Base-by-base conservation (phyloP, 2,797 vertebrate species). In the Orientallactaga sibirica region DNA sequence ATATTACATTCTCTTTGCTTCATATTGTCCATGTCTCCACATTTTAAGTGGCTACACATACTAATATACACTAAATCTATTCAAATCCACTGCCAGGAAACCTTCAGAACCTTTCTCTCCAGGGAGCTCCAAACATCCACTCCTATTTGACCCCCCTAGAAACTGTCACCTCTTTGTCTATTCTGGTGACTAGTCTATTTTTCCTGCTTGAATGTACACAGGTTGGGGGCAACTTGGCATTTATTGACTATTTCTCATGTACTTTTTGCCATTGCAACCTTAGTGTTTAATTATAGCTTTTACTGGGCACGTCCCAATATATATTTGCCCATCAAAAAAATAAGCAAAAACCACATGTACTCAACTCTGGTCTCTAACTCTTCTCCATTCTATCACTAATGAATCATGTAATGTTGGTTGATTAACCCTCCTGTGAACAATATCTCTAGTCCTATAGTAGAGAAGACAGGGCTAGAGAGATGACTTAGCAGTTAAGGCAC, bases 331-430 rank as follows among this genome's bases (percentile, higher is more conserved):
- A 85, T 73, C 64, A 93, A 90, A 71, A 64, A 81, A 61, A 71
- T 88, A 55, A 85, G 71, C 37, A 27, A 92, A 94, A 96, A 68
- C 27, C 55, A 92, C 27, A 55, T 74, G 85, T 61, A 84, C 71
- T 78, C 86, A 88, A 92, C 24, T 37, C 11, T 1, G 15, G 3
- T 86, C 90, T 92, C 62, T 92, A 67, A 55, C 41, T 64, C 61
- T 84, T 89, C 90, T 93, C 85, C 11, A 62, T 83, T 90, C 24
- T 66, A 18, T 41, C 61, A 91, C 58, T 82, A 62, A 92, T 77
- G 78, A 77, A 61, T 55, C 29, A 70, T 3, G 3, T 84, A 52
- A 90, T 67, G 61, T 82, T 79, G 29, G 48, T 85, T 94, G 92
- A 66, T 10, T 77, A 92, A 84, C 80, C 74, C 25, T 62, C 29